These are phyloP conservation scores for Neoniphon sammara DNA, from an alignment of 2,797 vertebrate species.

Conservation along the genomic window DNA sequence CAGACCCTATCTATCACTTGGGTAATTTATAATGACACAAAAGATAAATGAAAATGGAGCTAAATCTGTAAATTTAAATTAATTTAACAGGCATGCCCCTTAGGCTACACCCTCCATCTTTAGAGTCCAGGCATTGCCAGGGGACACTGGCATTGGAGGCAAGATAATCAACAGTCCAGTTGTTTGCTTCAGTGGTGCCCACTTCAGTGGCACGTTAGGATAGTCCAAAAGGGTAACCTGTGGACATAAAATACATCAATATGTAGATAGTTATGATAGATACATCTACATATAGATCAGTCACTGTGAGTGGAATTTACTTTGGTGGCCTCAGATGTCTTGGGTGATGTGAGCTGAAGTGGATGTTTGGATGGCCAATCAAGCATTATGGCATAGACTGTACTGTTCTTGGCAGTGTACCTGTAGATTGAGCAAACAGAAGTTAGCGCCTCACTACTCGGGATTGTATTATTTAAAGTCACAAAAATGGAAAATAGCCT, in stretches of 20 bases:
- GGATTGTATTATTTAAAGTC: too few relatives aligned
- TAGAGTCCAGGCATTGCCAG: slow-evolving; percentile 81
- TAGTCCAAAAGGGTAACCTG: slow-evolving; percentile 85
- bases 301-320: slow-evolving; percentile 60
- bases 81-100: not conserved
- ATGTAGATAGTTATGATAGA: too few relatives aligned
- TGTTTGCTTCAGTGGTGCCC: slow-evolving; percentile 64
- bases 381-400: slow-evolving; percentile 85
- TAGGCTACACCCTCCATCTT: slow-evolving; percentile 79
- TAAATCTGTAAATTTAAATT: too few relatives aligned
- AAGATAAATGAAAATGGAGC: too few relatives aligned
- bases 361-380: slow-evolving; percentile 75
- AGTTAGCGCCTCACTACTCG: not conserved
- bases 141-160: slow-evolving; percentile 65
- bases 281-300: too few relatives aligned
- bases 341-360: slow-evolving; percentile 77
- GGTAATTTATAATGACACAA: too few relatives aligned
- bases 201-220: slow-evolving; percentile 70
- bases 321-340: slow-evolving; percentile 67
- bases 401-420: slow-evolving; percentile 83
- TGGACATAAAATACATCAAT: not conserved
- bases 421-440: slow-evolving; percentile 63
- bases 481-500: too few relatives aligned
- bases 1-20: too few relatives aligned
- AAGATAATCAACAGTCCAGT: slow-evolving; percentile 78